Base-by-base conservation (phyloP, 1,140 invertebrate species). In the Lepeophtheirus salmonis region DNA sequence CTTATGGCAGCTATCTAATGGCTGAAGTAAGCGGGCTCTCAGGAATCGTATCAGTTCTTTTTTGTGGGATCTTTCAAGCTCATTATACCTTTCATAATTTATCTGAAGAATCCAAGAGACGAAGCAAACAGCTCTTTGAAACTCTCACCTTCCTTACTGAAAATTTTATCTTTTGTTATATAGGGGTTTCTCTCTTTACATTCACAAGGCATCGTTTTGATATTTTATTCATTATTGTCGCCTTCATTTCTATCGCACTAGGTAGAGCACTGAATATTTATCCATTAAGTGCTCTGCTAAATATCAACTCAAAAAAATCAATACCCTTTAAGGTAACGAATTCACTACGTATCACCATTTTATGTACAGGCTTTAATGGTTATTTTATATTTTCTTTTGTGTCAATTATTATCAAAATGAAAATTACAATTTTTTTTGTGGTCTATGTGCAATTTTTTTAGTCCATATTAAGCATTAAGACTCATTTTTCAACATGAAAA, bases 101-200 rank as follows among this genome's bases (percentile, higher is more conserved):
- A 26, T 94, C 89, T 2, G 74, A 79, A 54, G 52, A 54, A 20
- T 94, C 91, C 0, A 79, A 91, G 64, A 78, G 79, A 61, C 76
- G 90, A 62, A 97, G 91, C 10, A 97, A 97, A 70, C 83, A 92
- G 70, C 75, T 95, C 51, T 96, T 96, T 74, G 89, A 94, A 69
- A 72, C 96, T 63, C 75, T 95, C 50, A 95, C 94, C 72, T 98
- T 97, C 73, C 75, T 97, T 59, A 86, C 89, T 0, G 94, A 97
- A 71, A 97, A 96, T 74, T 98, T 98, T 73, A 97, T 97, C 65
- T 98, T 97, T 73, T 87, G 86, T 22, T 97, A 97, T 73, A 97
- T 98, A 68, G 94, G 95, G 16, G 92, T 98, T 0, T 92, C 89
- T 3, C 91, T 97, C 82, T 97, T 97, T 69, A 96, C 92, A 0